Conservation (phyloP, 64 coral and sea anemone species). For the Anthopleura sola region DNA sequence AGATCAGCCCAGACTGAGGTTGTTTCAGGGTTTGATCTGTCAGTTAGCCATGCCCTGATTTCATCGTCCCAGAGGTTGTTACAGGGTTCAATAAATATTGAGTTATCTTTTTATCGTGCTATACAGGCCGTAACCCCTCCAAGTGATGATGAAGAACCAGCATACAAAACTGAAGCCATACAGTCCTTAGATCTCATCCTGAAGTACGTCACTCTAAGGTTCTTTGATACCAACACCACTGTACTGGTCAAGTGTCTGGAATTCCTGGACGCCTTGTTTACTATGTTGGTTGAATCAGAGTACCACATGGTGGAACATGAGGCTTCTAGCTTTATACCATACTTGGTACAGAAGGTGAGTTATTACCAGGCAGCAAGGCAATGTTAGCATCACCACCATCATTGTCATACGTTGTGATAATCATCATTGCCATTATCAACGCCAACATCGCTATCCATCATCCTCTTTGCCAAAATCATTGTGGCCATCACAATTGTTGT, state of each 20-base stretch:
- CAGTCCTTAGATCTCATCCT: conserved; percentile 82
- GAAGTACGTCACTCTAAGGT: conserved; percentile 88
- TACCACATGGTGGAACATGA: conserved; percentile 93
- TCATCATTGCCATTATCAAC: too few relatives aligned
- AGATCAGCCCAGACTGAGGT: too few relatives aligned
- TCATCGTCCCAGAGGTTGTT: too few relatives aligned
- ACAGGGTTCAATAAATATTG: too few relatives aligned
- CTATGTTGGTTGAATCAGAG: conserved; percentile 70
- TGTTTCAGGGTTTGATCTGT: too few relatives aligned
- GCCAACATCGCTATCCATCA: too few relatives aligned
- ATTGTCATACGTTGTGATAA: too few relatives aligned
- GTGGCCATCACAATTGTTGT: not conserved
- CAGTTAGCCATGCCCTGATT: too few relatives aligned
- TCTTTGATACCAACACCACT: conserved; percentile 98
- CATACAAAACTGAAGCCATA: conserved; percentile 58
- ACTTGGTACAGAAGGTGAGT: conserved; percentile 90
- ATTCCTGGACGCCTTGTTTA: conserved; percentile 72
- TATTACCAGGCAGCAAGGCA: not conserved
- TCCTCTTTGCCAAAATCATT: too few relatives aligned
- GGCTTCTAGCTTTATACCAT: conserved; percentile 93
- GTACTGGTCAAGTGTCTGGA: conserved; percentile 96
- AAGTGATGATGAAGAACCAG: conserved; percentile 48
- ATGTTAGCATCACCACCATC: not conserved
- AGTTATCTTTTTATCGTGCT: not conserved
- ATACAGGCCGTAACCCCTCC: conserved; percentile 59